Evolutionary conservation across 2,888 invertebrate species (phyloP), one percentile per base, ranked within the genome.

Genomic region (Blastobasis adustella): DNA sequence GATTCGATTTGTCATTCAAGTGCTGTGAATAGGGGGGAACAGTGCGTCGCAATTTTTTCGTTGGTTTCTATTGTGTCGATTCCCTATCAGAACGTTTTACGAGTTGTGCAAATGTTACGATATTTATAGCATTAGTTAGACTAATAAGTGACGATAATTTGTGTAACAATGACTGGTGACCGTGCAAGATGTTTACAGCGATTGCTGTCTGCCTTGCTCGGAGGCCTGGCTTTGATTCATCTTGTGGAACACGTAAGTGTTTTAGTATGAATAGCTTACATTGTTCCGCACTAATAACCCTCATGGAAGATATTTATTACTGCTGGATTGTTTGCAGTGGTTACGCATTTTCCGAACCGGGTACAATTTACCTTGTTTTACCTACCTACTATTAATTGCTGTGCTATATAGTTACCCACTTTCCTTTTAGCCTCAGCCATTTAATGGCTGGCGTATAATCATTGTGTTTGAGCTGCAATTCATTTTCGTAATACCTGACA

Each of bases 201-300:
- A 65, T 68, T 66, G 67, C 65, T 75, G 60, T 62, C 66, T 52
- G 58, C 61, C 60, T 57, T 72, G 56, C 58, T 70, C 57, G 75
- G 73, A 62, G 71, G 62, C 62, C 63, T 76, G 58, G 61, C 73
- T 55, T 57, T 74, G 57, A 58, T 76, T 61, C 62, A 67, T 56
- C 52, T 75, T 65, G 66, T 66, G 58, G 67, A 76, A 73, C 64
- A 75, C 65, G 78, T 78, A 73, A 77, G 78, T 77, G 54, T 55
- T 60, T 56, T 50, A 46, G 51, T 55, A 54, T 66, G 55, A 58
- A 65, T 68, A 58, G 58, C 61, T 63, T 66, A 58, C 56, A 61
- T 67, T 62, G 67, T 69, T 72, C 61, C 64, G 66, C 63, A 55
- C 66, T 62, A 66, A 58, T 66, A 62, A 61, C 53, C 61, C 49